A percentile compares a stretch with the other conserved stretches of the same genome.
Evolutionary conservation across 2,797 vertebrate genomes (phyloP).

Genomic region (Xyrichtys novacula): DNA sequence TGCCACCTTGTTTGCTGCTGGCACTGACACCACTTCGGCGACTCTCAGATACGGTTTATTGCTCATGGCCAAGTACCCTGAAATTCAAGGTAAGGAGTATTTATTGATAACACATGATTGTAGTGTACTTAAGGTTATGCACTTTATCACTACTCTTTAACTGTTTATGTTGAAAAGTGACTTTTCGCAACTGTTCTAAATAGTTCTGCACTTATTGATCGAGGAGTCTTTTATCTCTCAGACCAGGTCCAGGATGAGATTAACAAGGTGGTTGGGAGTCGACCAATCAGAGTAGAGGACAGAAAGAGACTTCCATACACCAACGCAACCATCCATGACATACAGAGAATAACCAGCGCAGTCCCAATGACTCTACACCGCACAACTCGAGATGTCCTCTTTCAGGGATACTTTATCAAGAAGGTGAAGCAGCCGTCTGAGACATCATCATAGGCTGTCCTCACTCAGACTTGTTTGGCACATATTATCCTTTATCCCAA

Average conservation of each 20-base stretch:
- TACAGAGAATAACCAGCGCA: conserved; percentile 55
- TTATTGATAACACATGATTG: too few relatives aligned
- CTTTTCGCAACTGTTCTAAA: too few relatives aligned
- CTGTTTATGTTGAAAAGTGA: too few relatives aligned
- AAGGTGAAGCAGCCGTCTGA: background rate
- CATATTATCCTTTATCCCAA: too few relatives aligned
- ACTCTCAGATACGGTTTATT: conserved; percentile 61
- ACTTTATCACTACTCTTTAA: too few relatives aligned
- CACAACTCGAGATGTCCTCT: background rate
- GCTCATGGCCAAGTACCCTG: conserved; percentile 74
- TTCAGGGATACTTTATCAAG: background rate
- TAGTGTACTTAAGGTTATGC: too few relatives aligned
- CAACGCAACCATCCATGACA: conserved; percentile 74
- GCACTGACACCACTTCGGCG: conserved; percentile 55
- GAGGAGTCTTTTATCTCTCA: background rate
- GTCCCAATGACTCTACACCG: conserved; percentile 27
- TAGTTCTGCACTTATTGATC: too few relatives aligned
- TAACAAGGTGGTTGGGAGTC: conserved; percentile 43
- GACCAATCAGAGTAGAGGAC: conserved; percentile 62
- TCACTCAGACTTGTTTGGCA: too few relatives aligned
- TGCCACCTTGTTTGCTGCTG: conserved; percentile 62
- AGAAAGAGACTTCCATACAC: conserved; percentile 66
- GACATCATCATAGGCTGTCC: too few relatives aligned
- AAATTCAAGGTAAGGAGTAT: conserved; percentile 61
- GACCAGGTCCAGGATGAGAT: conserved; percentile 46